A percentile compares a stretch with the other conserved stretches of the same genome.
These are phyloP conservation scores for Trichomycterus rosablanca DNA, from an alignment of 2,113 vertebrate genomes.

Conservation along the genomic window DNA sequence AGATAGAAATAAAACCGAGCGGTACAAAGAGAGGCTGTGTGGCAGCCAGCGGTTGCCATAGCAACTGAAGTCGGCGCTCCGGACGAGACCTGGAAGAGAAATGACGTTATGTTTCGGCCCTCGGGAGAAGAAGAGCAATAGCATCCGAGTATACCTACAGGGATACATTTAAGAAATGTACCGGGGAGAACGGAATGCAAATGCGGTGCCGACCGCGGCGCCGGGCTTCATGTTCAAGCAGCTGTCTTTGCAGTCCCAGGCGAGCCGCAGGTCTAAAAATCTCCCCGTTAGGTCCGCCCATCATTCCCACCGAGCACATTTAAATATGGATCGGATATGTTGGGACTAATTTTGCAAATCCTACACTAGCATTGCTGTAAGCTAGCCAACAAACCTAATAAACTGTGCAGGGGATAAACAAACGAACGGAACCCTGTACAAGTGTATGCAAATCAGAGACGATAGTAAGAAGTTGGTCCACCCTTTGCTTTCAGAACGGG, in stretches of 20 bases:
- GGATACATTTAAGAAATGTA: too few species aligned
- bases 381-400: background rate
- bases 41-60: slow-evolving; percentile 57
- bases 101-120: slow-evolving; percentile 44
- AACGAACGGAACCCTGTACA: too few species aligned
- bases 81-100: slow-evolving; percentile 52
- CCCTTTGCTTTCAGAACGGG: too few species aligned
- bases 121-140: slow-evolving; percentile 30
- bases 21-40: slow-evolving; percentile 30
- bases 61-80: slow-evolving; percentile 52
- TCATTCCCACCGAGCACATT: background rate
- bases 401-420: too few species aligned
- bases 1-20: slow-evolving; percentile 18
- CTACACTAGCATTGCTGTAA: too few species aligned
- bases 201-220: slow-evolving; percentile 12
- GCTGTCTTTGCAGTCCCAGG: background rate
- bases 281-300: slow-evolving; percentile 1
- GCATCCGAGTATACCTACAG: slow-evolving; percentile 18
- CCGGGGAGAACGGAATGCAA: slow-evolving; percentile 27
- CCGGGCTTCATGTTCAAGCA: background rate
- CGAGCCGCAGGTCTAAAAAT: slow-evolving; percentile 1
- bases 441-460: too few species aligned
- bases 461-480: too few species aligned
- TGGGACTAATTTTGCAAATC: slow-evolving; percentile 6
- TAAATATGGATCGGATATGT: background rate